Percentiles rank a stretch among this genome's conserved stretches.
phyloP scores from a whole-genome alignment of 1,140 invertebrate genomes.

The Acyrthosiphon pisum region DNA sequence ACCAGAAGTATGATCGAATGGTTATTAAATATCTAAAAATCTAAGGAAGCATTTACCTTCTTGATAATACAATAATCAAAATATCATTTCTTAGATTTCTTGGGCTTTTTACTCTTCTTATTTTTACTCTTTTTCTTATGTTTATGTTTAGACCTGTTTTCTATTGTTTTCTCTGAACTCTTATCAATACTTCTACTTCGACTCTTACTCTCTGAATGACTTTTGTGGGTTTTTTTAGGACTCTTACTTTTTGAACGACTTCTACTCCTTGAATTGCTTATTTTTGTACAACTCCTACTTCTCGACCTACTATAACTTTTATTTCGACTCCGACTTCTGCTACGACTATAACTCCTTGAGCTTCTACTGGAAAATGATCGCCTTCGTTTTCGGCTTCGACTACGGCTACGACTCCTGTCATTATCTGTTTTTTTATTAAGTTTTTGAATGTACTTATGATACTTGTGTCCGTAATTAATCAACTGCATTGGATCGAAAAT shows the following conservation, averaged over 20 bases:
- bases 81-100: slow-evolving; percentile 41
- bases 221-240: slow-evolving; percentile 63
- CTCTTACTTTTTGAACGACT: slow-evolving; percentile 59
- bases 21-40: neutral
- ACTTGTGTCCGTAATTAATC: slow-evolving; percentile 31
- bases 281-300: slow-evolving; percentile 61
- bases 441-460: slow-evolving; percentile 47
- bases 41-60: neutral
- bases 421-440: slow-evolving; percentile 17
- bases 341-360: slow-evolving; percentile 28
- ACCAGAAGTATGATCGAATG: neutral
- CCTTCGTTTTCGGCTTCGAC: neutral
- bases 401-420: slow-evolving; percentile 20
- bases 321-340: slow-evolving; percentile 62
- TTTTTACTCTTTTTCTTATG: slow-evolving; percentile 57
- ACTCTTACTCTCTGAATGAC: slow-evolving; percentile 67
- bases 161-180: slow-evolving; percentile 28
- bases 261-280: neutral
- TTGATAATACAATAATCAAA: neutral
- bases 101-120: slow-evolving; percentile 35
- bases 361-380: slow-evolving; percentile 32
- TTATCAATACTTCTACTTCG: slow-evolving; percentile 62
- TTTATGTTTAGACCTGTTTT: slow-evolving; percentile 46
- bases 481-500: slow-evolving; percentile 46
- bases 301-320: slow-evolving; percentile 63